A percentile compares a stretch with the other conserved stretches of the same genome.
These are phyloP conservation scores for Cheilosia urbana DNA, from an alignment of 2,888 invertebrate genomes.

Conservation along the genomic window DNA sequence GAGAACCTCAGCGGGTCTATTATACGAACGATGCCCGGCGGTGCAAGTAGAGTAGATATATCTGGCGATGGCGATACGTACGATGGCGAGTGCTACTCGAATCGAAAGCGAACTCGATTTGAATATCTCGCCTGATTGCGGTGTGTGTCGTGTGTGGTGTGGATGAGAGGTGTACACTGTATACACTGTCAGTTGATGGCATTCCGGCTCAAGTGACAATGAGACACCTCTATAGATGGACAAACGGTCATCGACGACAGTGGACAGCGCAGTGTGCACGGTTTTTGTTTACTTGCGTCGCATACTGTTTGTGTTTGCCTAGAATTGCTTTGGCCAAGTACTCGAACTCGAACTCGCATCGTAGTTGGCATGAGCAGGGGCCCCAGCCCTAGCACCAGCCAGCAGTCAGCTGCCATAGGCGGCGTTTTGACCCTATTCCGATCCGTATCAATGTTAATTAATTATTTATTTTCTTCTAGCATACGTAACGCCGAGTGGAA, in stretches of 20 bases:
- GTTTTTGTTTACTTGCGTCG: slow-evolving; percentile 33
- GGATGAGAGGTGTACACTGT: slow-evolving; percentile 9
- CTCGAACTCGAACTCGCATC: background rate
- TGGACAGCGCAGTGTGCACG: slow-evolving; percentile 7
- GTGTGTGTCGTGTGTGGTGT: background rate
- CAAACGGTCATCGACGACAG: slow-evolving; percentile 10
- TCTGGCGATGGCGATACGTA: no score
- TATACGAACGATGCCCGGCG: slow-evolving; percentile 45
- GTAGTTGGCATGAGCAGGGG: background rate
- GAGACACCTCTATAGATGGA: slow-evolving; percentile 17
- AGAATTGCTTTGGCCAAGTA: slow-evolving; percentile 44
- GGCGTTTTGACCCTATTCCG: slow-evolving; percentile 66
- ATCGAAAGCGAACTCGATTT: slow-evolving; percentile 73
- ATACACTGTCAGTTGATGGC: slow-evolving; percentile 57
- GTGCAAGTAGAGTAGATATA: slow-evolving; percentile 35
- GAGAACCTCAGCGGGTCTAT: slow-evolving; percentile 28
- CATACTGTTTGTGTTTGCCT: slow-evolving; percentile 43
- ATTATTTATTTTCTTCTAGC: slow-evolving; percentile 71
- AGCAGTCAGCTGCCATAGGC: slow-evolving; percentile 41
- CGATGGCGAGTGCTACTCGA: slow-evolving; percentile 22
- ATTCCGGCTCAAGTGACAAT: slow-evolving; percentile 40
- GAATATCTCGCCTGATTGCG: slow-evolving; percentile 58
- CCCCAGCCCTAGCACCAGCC: background rate
- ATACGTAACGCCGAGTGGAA: slow-evolving; percentile 46
- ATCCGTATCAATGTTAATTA: slow-evolving; percentile 69